A percentile compares a stretch with the other conserved stretches of the same genome.
Evolutionary conservation across 2,888 invertebrate genomes (phyloP).

Genomic region (Parthenolecanium corni): DNA sequence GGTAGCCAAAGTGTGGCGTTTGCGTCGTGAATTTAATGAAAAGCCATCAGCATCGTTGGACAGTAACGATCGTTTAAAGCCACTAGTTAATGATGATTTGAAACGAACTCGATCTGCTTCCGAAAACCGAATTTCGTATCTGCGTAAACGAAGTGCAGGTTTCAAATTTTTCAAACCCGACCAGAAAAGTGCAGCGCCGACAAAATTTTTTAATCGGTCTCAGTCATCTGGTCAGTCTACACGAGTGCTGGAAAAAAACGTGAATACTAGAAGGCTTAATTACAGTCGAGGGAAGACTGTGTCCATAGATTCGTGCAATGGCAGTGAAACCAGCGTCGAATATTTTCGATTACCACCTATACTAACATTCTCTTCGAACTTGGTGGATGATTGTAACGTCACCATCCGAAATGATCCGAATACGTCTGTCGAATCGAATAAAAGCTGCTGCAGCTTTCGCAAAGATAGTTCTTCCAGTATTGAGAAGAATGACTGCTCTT

Average conservation of each 20-base stretch:
- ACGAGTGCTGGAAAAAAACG: background rate
- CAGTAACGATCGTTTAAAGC: conserved; percentile 47
- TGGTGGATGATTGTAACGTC: conserved; percentile 19
- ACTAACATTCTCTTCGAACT: conserved; percentile 44
- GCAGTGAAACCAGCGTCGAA: conserved; percentile 41
- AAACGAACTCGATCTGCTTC: conserved; percentile 17
- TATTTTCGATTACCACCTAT: conserved; percentile 57
- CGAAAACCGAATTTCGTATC: conserved; percentile 13
- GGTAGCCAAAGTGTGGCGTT: conserved; percentile 68
- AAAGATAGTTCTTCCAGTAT: conserved; percentile 55
- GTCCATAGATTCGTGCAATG: conserved; percentile 17
- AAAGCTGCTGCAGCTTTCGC: conserved; percentile 22
- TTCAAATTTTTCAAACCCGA: background rate
- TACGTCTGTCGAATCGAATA: conserved; percentile 25
- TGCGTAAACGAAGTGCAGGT: conserved; percentile 8
- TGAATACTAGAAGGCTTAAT: conserved; percentile 2
- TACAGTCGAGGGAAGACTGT: conserved; percentile 7
- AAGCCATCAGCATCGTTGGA: conserved; percentile 12
- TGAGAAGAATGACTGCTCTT: conserved; percentile 56
- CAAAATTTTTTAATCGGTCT: conserved; percentile 2
- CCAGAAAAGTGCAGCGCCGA: background rate
- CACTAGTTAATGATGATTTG: background rate
- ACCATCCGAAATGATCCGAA: conserved; percentile 3
- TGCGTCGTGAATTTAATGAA: conserved; percentile 37
- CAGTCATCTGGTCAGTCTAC: conserved; percentile 2